Evolutionary conservation across 37 sponge, comb jelly and placozoan genomes (phyloP), one percentile per base, ranked within the genome.

Genomic region (Crambe crambe): DNA sequence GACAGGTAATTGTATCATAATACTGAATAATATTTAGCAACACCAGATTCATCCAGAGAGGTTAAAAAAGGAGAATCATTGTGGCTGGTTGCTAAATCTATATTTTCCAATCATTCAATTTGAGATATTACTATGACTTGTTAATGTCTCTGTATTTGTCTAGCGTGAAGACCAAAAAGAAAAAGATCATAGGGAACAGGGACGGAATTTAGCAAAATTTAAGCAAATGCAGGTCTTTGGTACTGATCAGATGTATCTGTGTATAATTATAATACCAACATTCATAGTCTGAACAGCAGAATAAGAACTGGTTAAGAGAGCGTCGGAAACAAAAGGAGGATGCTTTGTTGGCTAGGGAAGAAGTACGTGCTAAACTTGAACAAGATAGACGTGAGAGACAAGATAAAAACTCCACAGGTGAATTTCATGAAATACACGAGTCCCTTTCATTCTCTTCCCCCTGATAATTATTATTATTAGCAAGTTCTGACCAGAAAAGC

Each of bases 311-410:
- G 89, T 64, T 89, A 15, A 29, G 38, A 58, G 89, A 89, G 65
- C 43, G 90, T 35, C 2, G 37, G 57, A 79, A 76, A 54, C 67
- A 79, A 64, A 89, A 83, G 57, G 80, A 74, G 36, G 90, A 89
- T 42, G 72, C 72, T 22, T 60, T 18, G 63, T 51, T 42, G 43
- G 90, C 90, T 43, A 66, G 81, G 36, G 84, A 84, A 27, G 82
- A 80, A 8, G 43, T 89, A 5, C 36, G 32, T 51, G 85, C 85
- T 27, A 84, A 89, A 60, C 65, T 89, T 58, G 85, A 84, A 36
- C 90, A 84, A 30, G 90, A 89, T 51, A 64, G 43, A 54, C 58
- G 43, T 25, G 85, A 89, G 65, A 67, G 90, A 47, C 44, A 34
- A 29, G 74, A 79, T 42, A 56, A 57, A 27, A 20, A 74, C 65